A percentile compares a stretch with the other conserved stretches of the same genome.
phyloP scores from a whole-genome alignment of 2,797 vertebrate species.

The Schizothorax lantsangensis region DNA sequence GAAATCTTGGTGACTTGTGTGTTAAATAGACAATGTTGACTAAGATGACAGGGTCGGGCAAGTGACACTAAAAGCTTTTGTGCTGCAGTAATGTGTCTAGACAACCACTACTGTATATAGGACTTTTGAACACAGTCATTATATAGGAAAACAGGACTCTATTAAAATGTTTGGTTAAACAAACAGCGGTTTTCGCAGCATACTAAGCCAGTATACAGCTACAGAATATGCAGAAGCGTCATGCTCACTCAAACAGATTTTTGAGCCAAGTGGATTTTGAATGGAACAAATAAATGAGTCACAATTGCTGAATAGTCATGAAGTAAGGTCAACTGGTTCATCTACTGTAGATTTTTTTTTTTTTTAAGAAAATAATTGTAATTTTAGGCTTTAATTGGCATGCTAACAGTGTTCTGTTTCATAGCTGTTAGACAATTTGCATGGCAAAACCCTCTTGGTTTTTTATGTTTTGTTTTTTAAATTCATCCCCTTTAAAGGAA shows the following conservation, averaged over 20 bases:
- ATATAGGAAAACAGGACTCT: slow-evolving; percentile 1
- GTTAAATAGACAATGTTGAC: slow-evolving; percentile 17
- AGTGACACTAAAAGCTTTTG: slow-evolving; percentile 17
- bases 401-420: background rate
- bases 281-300: slow-evolving; percentile 14
- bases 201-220: background rate
- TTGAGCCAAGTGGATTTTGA: background rate
- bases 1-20: background rate
- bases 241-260: background rate
- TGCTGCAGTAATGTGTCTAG: background rate
- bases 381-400: slow-evolving; percentile 2
- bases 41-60: background rate
- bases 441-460: background rate
- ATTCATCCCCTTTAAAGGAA: background rate
- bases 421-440: background rate
- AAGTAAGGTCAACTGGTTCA: background rate
- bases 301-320: background rate
- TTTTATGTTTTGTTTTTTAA: background rate
- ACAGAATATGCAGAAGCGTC: background rate
- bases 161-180: background rate
- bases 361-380: background rate
- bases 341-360: background rate
- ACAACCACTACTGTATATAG: background rate
- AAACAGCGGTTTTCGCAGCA: background rate
- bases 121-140: background rate